Percentiles rank a stretch among this genome's conserved stretches.
Evolutionary conservation across 2,888 invertebrate species (phyloP).

Genomic region (Ophraella communa): DNA sequence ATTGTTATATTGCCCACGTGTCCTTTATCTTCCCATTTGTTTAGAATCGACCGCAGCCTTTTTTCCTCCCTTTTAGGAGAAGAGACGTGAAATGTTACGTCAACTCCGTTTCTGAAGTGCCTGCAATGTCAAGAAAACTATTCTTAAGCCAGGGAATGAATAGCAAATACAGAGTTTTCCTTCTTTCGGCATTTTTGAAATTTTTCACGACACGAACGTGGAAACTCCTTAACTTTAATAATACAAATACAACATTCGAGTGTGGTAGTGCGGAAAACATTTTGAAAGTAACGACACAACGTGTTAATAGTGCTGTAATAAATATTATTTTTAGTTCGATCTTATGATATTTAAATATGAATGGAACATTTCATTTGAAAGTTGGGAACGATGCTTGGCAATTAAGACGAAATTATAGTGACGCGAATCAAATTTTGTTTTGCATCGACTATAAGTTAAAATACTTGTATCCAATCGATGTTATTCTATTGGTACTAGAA

Average conservation of each 20-base stretch:
- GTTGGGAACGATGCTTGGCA: too few species aligned
- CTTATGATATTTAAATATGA: too few species aligned
- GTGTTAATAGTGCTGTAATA: too few species aligned
- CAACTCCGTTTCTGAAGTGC: slow-evolving; percentile 58
- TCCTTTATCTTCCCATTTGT: slow-evolving; percentile 45
- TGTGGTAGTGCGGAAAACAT: background rate
- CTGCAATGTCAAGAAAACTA: slow-evolving; percentile 44
- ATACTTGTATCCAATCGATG: too few species aligned
- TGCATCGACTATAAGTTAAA: too few species aligned
- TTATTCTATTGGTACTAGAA: too few species aligned
- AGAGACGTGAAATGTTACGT: slow-evolving; percentile 64
- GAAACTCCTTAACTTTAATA: background rate
- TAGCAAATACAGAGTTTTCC: slow-evolving; percentile 28
- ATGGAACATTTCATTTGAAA: too few species aligned
- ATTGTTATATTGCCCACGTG: slow-evolving; percentile 53
- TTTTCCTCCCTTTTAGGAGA: slow-evolving; percentile 63
- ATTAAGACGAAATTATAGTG: too few species aligned
- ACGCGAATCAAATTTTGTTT: too few species aligned
- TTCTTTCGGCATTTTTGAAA: slow-evolving; percentile 9
- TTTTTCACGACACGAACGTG: background rate
- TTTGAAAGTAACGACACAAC: background rate
- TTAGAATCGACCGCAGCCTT: slow-evolving; percentile 56
- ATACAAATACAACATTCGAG: background rate
- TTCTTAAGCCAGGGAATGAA: slow-evolving; percentile 18
- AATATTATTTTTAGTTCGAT: too few species aligned